Evolutionary conservation across 2,888 invertebrate genomes (phyloP), one percentile per base, ranked within the genome.

Genomic region (Xylophagus ater): DNA sequence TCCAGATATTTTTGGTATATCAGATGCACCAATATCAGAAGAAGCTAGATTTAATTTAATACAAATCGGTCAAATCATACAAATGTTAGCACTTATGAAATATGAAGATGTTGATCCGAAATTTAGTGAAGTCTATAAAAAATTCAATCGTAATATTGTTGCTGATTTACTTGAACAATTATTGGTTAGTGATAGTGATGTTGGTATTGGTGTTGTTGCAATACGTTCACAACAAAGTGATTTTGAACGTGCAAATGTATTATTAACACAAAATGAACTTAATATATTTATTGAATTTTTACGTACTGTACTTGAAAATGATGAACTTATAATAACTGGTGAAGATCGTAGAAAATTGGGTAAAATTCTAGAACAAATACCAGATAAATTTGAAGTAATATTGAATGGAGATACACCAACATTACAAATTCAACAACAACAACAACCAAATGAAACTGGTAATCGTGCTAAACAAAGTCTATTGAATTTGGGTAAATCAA

Each of bases 1-100:
- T 68, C 97, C 97, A 0, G 96, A 96, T 60, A 83, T 89, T 2
- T 83, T 90, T 62, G 96, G 94, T 12, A 84, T 97, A 37, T 85
- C 85, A 4, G 94, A 94, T 57, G 82, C 87, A 2, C 88, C 92
- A 6, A 85, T 97, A 39, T 88, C 88, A 28, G 82, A 87, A 54
- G 78, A 89, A 41, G 89, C 92, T 4, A 70, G 93, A 24, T 92
- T 89, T 63, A 97, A 86, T 66, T 70, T 87, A 37, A 80, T 83
- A 53, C 86, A 89, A 70, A 78, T 96, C 41, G 96, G 92, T 1
- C 89, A 92, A 67, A 86, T 94, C 50, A 66, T 97, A 33, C 94
- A 96, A 68, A 84, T 86, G 65, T 69, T 96, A 40, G 90, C 92
- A 3, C 70, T 94, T 33, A 77, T 82, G 41, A 81, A 84, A 55